A percentile compares a stretch with the other conserved stretches of the same genome.
Conservation (phyloP, 1,140 invertebrate genomes). For the Camponotus floridanus region DNA sequence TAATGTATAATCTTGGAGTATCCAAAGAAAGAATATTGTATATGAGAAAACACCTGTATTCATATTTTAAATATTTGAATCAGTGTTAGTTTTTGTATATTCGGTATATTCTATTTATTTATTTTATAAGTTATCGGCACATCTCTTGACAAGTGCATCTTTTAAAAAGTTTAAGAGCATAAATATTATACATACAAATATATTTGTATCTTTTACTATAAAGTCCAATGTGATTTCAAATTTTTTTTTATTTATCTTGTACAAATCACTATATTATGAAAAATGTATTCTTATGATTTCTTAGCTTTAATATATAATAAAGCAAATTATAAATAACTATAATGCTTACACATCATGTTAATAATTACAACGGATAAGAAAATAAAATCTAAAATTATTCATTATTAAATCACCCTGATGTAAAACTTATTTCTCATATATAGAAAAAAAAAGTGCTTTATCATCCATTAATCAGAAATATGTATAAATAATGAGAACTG, state of each 20-base stretch:
- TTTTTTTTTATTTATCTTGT: not conserved
- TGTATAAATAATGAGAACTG: not conserved
- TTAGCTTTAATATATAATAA: not conserved
- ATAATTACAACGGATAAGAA: not conserved
- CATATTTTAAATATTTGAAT: slow-evolving; percentile 1
- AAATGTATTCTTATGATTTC: not conserved
- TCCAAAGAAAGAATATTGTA: not conserved
- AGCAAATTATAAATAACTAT: not conserved
- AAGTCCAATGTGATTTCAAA: not conserved
- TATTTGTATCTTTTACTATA: not conserved
- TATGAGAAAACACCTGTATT: not conserved
- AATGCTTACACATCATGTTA: no score
- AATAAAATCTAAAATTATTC: not conserved
- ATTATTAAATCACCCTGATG: not conserved
- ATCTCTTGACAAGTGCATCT: no score
- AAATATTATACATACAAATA: not conserved
- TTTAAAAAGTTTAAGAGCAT: not conserved
- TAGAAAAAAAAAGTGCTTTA: no score
- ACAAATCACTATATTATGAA: not conserved
- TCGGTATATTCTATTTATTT: not conserved
- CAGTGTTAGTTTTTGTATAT: not conserved
- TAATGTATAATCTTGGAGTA: not conserved
- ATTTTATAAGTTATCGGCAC: not conserved
- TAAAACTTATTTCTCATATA: no score
- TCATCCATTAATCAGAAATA: not conserved